These are phyloP conservation scores for Sebastes vulpes DNA, from an alignment of 2,797 vertebrate species.

Conservation along the genomic window DNA sequence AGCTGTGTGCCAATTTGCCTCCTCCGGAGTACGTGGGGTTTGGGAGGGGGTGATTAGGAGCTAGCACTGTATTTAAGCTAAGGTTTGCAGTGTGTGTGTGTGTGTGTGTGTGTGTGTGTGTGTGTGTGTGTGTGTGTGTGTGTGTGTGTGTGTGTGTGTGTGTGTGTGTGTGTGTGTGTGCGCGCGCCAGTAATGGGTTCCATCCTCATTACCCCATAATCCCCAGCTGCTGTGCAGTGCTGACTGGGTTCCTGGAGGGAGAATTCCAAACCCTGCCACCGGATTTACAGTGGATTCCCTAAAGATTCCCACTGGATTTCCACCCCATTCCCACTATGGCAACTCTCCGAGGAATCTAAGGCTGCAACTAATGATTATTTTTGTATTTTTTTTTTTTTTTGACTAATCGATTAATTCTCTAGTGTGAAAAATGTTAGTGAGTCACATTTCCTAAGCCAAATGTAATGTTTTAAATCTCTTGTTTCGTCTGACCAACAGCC, in stretches of 20 bases:
- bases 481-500: not conserved
- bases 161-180: not conserved
- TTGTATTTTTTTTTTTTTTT: not conserved
- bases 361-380: slow-evolving; percentile 36
- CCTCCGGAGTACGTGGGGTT: slow-evolving; percentile 61
- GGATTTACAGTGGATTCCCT: slow-evolving; percentile 79
- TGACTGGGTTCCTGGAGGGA: slow-evolving; percentile 76
- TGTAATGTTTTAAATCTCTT: not conserved
- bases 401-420: not conserved
- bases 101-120: slow-evolving; percentile 4
- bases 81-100: slow-evolving; percentile 17
- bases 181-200: slow-evolving; percentile 67
- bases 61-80: slow-evolving; percentile 48
- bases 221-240: slow-evolving; percentile 79
- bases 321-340: slow-evolving; percentile 47
- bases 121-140: not conserved
- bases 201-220: slow-evolving; percentile 78
- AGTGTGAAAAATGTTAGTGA: not conserved
- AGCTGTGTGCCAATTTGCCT: slow-evolving; percentile 78
- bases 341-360: slow-evolving; percentile 1
- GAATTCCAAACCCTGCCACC: slow-evolving; percentile 79
- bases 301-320: slow-evolving; percentile 72
- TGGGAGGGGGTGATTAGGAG: slow-evolving; percentile 61
- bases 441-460: not conserved
- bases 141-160: not conserved